Evolutionary conservation across 1,140 invertebrate genomes (phyloP).

Genomic region (Pseudomyrmex dendroicus): DNA sequence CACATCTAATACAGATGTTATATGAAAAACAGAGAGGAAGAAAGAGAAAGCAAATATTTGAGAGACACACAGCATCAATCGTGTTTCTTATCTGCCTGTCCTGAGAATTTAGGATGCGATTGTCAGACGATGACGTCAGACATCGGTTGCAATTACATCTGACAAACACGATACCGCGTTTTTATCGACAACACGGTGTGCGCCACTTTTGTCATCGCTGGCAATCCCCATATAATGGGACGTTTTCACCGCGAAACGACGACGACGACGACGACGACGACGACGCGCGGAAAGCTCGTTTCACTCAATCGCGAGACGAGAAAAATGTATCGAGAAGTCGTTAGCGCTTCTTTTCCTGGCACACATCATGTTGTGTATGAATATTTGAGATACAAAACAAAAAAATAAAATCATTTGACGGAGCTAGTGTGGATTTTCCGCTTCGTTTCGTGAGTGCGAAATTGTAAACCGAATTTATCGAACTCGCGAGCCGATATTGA

Average conservation of each 20-base stretch:
- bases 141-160: conserved; percentile 11
- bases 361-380: too few relatives aligned
- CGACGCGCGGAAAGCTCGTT: conserved; percentile 16
- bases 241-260: conserved; percentile 36
- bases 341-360: background rate
- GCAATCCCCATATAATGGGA: conserved; percentile 22
- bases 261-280: background rate
- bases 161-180: background rate
- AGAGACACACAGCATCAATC: background rate
- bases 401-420: background rate
- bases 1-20: too few relatives aligned
- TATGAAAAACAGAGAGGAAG: background rate
- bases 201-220: conserved; percentile 31
- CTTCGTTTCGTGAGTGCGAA: background rate
- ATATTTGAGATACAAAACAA: too few relatives aligned
- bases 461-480: conserved; percentile 3
- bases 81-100: background rate
- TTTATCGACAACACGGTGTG: conserved; percentile 29
- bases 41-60: background rate
- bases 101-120: background rate
- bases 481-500: conserved; percentile 15
- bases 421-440: background rate
- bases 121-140: background rate
- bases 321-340: conserved; percentile 16
- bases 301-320: conserved; percentile 3